phyloP scores from a whole-genome alignment of 2,797 vertebrate genomes.

The Acipenser oxyrinchus region DNA sequence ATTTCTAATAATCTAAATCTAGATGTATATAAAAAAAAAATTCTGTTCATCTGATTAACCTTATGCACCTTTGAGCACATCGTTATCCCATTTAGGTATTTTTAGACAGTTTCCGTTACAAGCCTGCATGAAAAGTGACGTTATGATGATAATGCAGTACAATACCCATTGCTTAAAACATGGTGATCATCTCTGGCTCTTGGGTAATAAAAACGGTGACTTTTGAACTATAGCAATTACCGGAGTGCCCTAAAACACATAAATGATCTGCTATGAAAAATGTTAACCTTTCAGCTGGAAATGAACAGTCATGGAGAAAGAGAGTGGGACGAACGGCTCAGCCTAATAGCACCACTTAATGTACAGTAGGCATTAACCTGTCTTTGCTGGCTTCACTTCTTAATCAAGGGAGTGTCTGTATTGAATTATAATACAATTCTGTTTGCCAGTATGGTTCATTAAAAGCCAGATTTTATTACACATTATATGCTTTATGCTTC shows the following conservation, averaged over 20 bases:
- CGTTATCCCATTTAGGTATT: no score
- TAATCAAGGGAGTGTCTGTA: constrained; percentile 49
- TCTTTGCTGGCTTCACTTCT: constrained; percentile 46
- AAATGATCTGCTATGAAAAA: constrained; percentile 24
- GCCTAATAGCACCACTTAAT: constrained; percentile 41
- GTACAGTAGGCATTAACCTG: constrained; percentile 45
- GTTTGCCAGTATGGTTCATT: constrained; percentile 75
- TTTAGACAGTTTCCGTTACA: no score
- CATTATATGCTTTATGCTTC: constrained; percentile 86
- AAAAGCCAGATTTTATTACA: constrained; percentile 86
- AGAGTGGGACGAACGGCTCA: constrained; percentile 33
- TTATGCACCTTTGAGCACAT: no score
- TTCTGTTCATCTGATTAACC: no score
- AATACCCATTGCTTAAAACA: no score
- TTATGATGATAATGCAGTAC: no score
- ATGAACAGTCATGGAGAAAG: constrained; percentile 22
- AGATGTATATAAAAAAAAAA: no score
- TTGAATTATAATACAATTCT: constrained; percentile 49
- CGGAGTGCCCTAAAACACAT: constrained; percentile 16
- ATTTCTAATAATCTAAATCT: no score
- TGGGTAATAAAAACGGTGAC: constrained; percentile 8
- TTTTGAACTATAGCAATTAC: constrained; percentile 22
- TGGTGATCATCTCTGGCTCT: neutral
- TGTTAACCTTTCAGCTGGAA: constrained; percentile 29
- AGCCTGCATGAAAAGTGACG: no score